These are phyloP conservation scores for Psittacula cyanocephala DNA, from an alignment of 2,113 vertebrate species.

Conservation along the genomic window DNA sequence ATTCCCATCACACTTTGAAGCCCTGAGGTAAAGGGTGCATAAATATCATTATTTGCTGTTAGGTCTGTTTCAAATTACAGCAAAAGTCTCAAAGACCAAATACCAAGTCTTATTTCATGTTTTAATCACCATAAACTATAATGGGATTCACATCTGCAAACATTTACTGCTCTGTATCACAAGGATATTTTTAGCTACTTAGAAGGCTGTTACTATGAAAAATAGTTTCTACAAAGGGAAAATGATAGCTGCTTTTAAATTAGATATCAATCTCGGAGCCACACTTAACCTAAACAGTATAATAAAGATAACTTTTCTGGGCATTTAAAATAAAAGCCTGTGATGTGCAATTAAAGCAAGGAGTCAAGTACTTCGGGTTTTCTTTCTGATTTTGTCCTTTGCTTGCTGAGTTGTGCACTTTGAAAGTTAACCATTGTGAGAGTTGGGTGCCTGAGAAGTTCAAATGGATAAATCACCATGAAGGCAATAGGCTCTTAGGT, in stretches of 20 bases:
- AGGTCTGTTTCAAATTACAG: not conserved
- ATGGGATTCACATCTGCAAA: slow-evolving; percentile 8
- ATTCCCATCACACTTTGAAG: not conserved
- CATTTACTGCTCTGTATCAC: not conserved
- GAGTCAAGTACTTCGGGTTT: not conserved
- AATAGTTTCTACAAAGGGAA: not conserved
- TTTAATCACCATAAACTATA: slow-evolving; percentile 31
- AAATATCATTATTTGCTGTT: not conserved
- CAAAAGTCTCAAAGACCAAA: not conserved
- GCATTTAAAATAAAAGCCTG: not conserved
- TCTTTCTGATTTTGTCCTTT: not conserved
- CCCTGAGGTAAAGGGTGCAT: not conserved
- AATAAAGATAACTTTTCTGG: not conserved
- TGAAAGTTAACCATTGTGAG: not conserved
- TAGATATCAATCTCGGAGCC: slow-evolving; percentile 3
- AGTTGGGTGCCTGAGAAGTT: not conserved
- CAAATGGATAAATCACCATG: not conserved
- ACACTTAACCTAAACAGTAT: not conserved
- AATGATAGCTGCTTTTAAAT: slow-evolving; percentile 18
- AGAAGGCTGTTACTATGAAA: slow-evolving; percentile 30
- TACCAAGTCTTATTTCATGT: not conserved
- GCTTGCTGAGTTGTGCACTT: not conserved
- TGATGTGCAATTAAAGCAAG: not conserved
- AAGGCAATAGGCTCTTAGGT: not conserved
- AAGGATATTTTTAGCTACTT: slow-evolving; percentile 4